Conservation (phyloP, 2,888 invertebrate species). For the Timandra comae region DNA sequence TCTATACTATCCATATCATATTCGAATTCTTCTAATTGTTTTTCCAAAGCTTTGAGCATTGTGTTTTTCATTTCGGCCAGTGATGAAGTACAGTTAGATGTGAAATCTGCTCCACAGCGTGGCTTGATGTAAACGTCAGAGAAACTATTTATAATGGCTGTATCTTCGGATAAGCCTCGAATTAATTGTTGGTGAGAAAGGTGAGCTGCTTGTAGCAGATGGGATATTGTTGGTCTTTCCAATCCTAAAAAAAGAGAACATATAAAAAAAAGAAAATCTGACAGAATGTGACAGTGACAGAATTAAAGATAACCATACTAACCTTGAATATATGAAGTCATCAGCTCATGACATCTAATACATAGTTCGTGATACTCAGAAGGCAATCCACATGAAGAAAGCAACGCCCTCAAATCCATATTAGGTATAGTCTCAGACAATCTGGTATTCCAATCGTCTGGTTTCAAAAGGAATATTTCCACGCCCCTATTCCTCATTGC, state of each 20-base stretch:
- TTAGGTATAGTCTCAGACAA: slow-evolving; percentile 52
- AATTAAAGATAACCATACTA: slow-evolving; percentile 11
- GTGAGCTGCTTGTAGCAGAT: slow-evolving; percentile 80
- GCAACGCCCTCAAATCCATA: slow-evolving; percentile 60
- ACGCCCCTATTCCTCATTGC: slow-evolving; percentile 99
- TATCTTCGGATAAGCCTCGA: slow-evolving; percentile 73
- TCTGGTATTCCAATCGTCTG: slow-evolving; percentile 44
- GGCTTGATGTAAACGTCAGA: slow-evolving; percentile 81
- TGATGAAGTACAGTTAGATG: slow-evolving; percentile 48
- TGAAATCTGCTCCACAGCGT: slow-evolving; percentile 59
- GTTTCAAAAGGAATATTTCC: slow-evolving; percentile 81
- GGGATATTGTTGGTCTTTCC: slow-evolving; percentile 78
- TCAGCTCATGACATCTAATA: slow-evolving; percentile 53
- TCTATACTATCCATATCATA: slow-evolving; percentile 13
- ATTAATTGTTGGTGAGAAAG: slow-evolving; percentile 80
- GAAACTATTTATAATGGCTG: slow-evolving; percentile 77
- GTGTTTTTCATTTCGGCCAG: slow-evolving; percentile 68
- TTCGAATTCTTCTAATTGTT: slow-evolving; percentile 28
- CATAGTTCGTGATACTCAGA: slow-evolving; percentile 49
- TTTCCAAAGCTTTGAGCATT: slow-evolving; percentile 49
- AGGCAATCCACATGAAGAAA: slow-evolving; percentile 59
- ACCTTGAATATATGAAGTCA: slow-evolving; percentile 68
- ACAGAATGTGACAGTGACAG: background rate
- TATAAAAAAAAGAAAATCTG: background rate
- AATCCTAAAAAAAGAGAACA: slow-evolving; percentile 57